Percentiles rank a stretch among this genome's conserved stretches.
Conservation (phyloP, 2,888 invertebrate species). For the Zhengitettix transpicula region DNA sequence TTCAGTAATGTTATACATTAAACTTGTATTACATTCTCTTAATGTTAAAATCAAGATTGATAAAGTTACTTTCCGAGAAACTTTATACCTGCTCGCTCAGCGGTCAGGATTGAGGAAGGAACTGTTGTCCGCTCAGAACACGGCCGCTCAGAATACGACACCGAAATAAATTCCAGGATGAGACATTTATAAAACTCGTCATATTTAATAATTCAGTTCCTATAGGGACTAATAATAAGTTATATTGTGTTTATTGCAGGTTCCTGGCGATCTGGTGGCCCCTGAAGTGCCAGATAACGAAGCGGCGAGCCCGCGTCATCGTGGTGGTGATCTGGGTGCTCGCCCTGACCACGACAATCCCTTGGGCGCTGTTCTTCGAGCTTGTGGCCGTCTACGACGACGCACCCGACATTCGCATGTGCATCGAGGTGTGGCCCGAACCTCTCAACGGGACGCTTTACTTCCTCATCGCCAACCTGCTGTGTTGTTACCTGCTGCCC, state of each 20-base stretch:
- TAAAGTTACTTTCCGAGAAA: no score
- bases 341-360: constrained; percentile 67
- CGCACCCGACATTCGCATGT: constrained; percentile 54
- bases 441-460: constrained; percentile 65
- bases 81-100: no score
- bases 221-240: no score
- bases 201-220: no score
- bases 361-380: constrained; percentile 84
- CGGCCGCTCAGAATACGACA: no score
- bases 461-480: constrained; percentile 75
- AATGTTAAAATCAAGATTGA: no score
- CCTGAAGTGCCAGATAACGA: constrained; percentile 77
- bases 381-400: constrained; percentile 55
- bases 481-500: constrained; percentile 80
- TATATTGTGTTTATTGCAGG: constrained; percentile 35
- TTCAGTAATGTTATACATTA: no score
- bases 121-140: no score
- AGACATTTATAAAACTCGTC: no score
- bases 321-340: constrained; percentile 82
- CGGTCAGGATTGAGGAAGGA: no score
- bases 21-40: no score
- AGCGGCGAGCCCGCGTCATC: constrained; percentile 70
- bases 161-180: no score
- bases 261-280: constrained; percentile 94
- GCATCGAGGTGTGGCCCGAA: constrained; percentile 75